Evolutionary conservation across 2,797 vertebrate genomes (phyloP).

Genomic region (Melanotaenia nigrans): DNA sequence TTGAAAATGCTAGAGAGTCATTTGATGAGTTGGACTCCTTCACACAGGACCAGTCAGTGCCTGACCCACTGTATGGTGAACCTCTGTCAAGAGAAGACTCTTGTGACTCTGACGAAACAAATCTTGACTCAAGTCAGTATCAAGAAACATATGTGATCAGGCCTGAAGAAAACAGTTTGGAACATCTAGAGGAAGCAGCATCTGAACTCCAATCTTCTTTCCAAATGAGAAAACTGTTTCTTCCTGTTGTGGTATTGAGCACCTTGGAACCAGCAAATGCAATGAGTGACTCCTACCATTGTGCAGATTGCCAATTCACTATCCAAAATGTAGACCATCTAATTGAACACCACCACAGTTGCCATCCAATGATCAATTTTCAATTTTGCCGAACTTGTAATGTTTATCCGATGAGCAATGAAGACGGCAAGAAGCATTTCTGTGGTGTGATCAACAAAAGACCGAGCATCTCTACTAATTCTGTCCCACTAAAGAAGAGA

Average conservation of each 20-base stretch:
- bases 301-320: conserved; percentile 70
- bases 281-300: conserved; percentile 58
- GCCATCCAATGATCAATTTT: conserved; percentile 64
- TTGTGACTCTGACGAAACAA: conserved; percentile 48
- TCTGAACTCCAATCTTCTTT: conserved; percentile 49
- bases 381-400: conserved; percentile 73
- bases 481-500: conserved; percentile 20
- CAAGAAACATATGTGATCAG: conserved; percentile 1
- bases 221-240: conserved; percentile 69
- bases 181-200: conserved; percentile 27
- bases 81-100: conserved; percentile 65
- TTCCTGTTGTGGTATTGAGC: conserved; percentile 80
- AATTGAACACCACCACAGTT: conserved; percentile 78
- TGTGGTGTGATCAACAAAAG: conserved; percentile 48
- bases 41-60: conserved; percentile 24
- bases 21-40: conserved; percentile 38
- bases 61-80: conserved; percentile 52
- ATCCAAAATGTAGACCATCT: conserved; percentile 63
- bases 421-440: conserved; percentile 58
- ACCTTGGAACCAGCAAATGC: conserved; percentile 44
- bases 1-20: conserved; percentile 48
- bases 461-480: neutral
- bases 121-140: conserved; percentile 10
- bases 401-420: conserved; percentile 59
- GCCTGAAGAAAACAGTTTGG: conserved; percentile 2